phyloP scores from a whole-genome alignment of 2,797 vertebrate genomes.

The Phalanger gymnotis region DNA sequence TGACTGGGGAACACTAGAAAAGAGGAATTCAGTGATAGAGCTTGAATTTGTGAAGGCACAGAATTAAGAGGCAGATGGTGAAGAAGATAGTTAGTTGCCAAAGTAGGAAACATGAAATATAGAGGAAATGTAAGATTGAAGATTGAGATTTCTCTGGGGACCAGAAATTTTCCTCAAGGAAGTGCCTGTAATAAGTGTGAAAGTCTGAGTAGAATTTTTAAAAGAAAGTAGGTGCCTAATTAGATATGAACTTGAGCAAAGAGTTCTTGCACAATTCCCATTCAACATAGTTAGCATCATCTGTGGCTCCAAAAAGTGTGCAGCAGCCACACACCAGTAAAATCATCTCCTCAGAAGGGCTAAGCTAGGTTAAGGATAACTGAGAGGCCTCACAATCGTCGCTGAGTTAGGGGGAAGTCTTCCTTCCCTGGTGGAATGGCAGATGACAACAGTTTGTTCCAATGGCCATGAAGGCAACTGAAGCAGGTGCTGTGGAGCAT shows the following conservation, averaged over 20 bases:
- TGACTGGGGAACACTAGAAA: neutral
- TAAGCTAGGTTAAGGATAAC: neutral
- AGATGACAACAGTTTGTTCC: neutral
- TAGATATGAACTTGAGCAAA: neutral
- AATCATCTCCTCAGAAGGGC: neutral
- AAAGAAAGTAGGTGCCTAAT: neutral
- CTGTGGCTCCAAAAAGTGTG: too few species aligned
- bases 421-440: neutral
- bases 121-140: neutral
- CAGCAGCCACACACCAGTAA: too few species aligned
- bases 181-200: neutral
- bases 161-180: neutral
- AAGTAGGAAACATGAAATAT: neutral
- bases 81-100: neutral
- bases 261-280: neutral
- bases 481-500: too few species aligned
- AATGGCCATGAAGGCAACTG: neutral
- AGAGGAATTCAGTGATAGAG: neutral
- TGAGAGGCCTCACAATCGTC: neutral
- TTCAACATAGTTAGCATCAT: neutral
- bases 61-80: neutral
- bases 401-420: neutral
- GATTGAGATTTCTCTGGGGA: neutral
- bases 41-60: neutral
- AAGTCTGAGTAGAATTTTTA: neutral